These are phyloP conservation scores for Pelosia muscerda DNA, from an alignment of 2,888 invertebrate species.

Conservation along the genomic window DNA sequence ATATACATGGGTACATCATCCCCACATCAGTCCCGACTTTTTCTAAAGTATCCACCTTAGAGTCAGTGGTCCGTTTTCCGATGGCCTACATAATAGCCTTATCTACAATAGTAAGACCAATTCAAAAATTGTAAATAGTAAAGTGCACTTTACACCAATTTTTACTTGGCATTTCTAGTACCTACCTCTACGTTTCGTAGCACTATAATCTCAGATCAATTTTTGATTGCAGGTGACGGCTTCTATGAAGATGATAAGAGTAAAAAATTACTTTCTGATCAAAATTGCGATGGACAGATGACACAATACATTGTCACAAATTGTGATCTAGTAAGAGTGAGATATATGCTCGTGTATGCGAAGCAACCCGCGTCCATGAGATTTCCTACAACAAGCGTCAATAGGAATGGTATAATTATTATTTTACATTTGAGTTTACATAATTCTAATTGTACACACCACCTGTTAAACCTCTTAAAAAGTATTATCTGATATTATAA, in stretches of 20 bases:
- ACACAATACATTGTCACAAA: constrained; percentile 92
- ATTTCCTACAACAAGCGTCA: constrained; percentile 67
- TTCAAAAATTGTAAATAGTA: no score
- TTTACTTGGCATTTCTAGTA: no score
- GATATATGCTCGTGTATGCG: constrained; percentile 91
- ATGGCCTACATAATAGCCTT: no score
- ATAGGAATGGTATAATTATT: constrained; percentile 68
- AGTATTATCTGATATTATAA: no score
- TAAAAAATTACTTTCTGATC: constrained; percentile 57
- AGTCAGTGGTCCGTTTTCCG: no score
- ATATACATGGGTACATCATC: no score
- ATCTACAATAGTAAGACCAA: neutral
- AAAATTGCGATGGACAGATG: constrained; percentile 82
- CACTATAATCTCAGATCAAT: neutral
- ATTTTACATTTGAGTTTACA: neutral
- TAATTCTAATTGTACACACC: no score
- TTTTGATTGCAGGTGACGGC: constrained; percentile 64
- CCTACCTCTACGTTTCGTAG: neutral
- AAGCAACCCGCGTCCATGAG: constrained; percentile 79
- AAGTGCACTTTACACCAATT: no score
- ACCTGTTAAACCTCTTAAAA: no score
- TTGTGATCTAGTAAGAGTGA: constrained; percentile 91
- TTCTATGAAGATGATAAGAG: constrained; percentile 65
- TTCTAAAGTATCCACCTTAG: no score
- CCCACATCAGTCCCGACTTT: neutral